Percentiles rank a stretch among this genome's conserved stretches.
Evolutionary conservation across 2,888 invertebrate species (phyloP).

Genomic region (Melipona beecheii): DNA sequence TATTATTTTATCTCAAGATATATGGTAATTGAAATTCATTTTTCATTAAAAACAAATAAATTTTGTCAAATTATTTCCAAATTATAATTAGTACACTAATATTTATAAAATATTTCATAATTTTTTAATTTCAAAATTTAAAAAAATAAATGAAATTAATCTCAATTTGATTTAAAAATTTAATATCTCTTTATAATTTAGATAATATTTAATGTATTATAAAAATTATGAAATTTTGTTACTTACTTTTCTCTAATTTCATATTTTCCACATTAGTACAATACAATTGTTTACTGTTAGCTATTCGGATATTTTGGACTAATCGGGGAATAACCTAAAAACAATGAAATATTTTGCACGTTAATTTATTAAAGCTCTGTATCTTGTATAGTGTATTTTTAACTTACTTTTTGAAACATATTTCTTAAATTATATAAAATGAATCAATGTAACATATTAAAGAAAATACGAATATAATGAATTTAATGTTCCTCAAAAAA

Average conservation of each 20-base stretch:
- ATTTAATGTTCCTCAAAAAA: background rate
- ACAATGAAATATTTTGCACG: background rate
- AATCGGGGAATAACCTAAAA: conserved; percentile 39
- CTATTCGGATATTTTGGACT: background rate
- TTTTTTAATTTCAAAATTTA: too few species aligned
- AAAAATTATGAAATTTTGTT: background rate
- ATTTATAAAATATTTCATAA: too few species aligned
- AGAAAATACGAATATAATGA: fast-evolving
- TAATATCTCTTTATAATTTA: background rate
- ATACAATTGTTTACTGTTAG: background rate
- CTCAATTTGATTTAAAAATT: background rate
- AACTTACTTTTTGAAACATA: conserved; percentile 37
- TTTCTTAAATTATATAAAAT: background rate
- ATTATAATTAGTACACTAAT: background rate
- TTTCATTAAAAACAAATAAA: background rate
- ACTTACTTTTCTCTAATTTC: conserved; percentile 40
- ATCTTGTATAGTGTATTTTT: too few species aligned
- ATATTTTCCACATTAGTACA: fast-evolving
- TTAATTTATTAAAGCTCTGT: background rate
- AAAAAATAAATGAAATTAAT: too few species aligned
- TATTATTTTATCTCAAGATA: background rate
- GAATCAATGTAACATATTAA: background rate
- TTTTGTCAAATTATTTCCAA: background rate
- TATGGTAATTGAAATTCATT: background rate
- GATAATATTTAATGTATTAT: background rate